Evolutionary conservation across 2,888 invertebrate genomes (phyloP).

Genomic region (Epirrita christyi): DNA sequence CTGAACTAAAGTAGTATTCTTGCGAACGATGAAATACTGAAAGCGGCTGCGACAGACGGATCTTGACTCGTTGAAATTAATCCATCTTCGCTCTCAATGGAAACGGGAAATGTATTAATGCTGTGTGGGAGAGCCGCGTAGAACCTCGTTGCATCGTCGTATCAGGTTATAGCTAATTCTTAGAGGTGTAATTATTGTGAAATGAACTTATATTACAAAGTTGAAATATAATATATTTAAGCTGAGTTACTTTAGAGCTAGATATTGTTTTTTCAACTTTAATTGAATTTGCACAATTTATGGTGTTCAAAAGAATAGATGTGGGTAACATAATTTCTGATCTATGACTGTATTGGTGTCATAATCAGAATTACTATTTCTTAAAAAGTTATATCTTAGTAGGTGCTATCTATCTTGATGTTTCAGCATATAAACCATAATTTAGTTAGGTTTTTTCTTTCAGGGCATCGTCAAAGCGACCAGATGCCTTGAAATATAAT

Average conservation of each 20-base stretch:
- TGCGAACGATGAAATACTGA: slow-evolving; percentile 64
- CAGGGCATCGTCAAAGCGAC: too few species aligned
- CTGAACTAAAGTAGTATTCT: slow-evolving; percentile 72
- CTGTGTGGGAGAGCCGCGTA: slow-evolving; percentile 34
- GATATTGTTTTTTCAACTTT: too few species aligned
- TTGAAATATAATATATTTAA: neutral
- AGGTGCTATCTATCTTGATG: too few species aligned
- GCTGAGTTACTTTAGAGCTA: neutral
- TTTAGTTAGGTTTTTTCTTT: too few species aligned
- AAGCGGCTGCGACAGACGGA: slow-evolving; percentile 67
- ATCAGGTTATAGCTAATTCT: slow-evolving; percentile 13
- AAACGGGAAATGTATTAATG: slow-evolving; percentile 63
- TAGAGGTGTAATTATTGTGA: slow-evolving; percentile 21
- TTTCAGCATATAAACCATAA: too few species aligned
- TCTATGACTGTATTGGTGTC: too few species aligned
- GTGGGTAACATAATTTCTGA: too few species aligned
- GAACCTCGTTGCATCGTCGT: slow-evolving; percentile 19
- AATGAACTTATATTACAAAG: slow-evolving; percentile 19
- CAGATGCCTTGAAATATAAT: too few species aligned
- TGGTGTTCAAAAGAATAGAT: too few species aligned
- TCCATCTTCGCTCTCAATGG: slow-evolving; percentile 71
- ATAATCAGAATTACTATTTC: too few species aligned
- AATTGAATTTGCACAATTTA: too few species aligned
- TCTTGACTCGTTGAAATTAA: slow-evolving; percentile 78
- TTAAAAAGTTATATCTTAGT: too few species aligned